These are phyloP conservation scores for Chesias legatella DNA, from an alignment of 2,888 invertebrate species.

Conservation along the genomic window DNA sequence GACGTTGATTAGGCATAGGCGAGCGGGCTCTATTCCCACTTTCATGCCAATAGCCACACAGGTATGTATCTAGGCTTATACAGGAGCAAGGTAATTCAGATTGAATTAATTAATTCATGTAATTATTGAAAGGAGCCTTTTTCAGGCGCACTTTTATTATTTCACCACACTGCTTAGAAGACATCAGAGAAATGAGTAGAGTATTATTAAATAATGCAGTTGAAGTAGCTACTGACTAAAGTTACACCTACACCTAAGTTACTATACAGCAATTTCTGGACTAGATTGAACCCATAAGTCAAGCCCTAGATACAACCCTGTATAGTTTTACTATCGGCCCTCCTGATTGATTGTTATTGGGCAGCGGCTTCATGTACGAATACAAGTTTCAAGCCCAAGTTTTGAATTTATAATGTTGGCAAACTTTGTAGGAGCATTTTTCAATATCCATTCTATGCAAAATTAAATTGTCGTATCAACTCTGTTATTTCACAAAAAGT, in stretches of 20 bases:
- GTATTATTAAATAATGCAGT: too few species aligned
- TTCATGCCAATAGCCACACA: constrained; percentile 41
- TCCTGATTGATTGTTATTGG: constrained; percentile 68
- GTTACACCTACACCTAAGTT: too few species aligned
- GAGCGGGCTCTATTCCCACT: constrained; percentile 64
- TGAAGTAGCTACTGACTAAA: too few species aligned
- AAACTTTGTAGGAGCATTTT: constrained; percentile 13
- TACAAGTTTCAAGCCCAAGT: constrained; percentile 23
- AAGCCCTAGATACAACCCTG: constrained; percentile 5
- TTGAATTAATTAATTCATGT: too few species aligned
- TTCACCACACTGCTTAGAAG: too few species aligned
- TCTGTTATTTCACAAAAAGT: too few species aligned
- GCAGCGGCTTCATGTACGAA: constrained; percentile 18
- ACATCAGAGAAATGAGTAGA: too few species aligned
- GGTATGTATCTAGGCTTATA: constrained; percentile 1
- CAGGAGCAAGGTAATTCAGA: too few species aligned
- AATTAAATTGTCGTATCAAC: neutral
- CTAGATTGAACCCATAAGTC: too few species aligned
- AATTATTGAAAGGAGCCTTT: too few species aligned
- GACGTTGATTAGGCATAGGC: constrained; percentile 55
- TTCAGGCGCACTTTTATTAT: too few species aligned
- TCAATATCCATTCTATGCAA: constrained; percentile 11
- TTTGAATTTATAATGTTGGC: constrained; percentile 27
- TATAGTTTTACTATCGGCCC: constrained; percentile 29
- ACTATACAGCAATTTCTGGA: too few species aligned